A percentile compares a stretch with the other conserved stretches of the same genome.
phyloP scores from a whole-genome alignment of 1,140 invertebrate species.

The Drosophila triauraria region DNA sequence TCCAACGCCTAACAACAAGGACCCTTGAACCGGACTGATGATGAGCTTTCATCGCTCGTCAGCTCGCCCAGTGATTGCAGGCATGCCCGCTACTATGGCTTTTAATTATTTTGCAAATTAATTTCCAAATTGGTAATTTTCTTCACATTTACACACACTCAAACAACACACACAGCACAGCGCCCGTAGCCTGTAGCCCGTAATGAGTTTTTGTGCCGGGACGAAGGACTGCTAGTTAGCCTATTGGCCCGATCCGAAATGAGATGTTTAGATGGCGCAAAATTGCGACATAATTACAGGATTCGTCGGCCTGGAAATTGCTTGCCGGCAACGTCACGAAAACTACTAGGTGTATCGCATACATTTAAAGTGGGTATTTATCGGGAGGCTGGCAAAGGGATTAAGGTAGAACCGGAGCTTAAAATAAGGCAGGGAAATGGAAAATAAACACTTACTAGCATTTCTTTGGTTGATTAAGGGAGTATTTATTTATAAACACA shows the following conservation, averaged over 20 bases:
- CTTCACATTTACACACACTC: constrained; percentile 70
- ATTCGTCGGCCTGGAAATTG: constrained; percentile 34
- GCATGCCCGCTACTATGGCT: constrained; percentile 63
- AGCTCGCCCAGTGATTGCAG: constrained; percentile 11
- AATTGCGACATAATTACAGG: constrained; percentile 44
- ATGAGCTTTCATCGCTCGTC: constrained; percentile 64
- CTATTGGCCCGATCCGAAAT: constrained; percentile 46
- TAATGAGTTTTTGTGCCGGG: constrained; percentile 72
- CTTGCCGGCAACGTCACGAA: neutral
- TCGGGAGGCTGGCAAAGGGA: neutral
- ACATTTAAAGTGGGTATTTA: constrained; percentile 28
- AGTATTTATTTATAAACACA: too few relatives aligned
- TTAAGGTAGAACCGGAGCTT: neutral
- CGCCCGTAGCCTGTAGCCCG: neutral
- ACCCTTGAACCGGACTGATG: constrained; percentile 30
- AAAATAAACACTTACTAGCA: too few relatives aligned
- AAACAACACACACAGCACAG: constrained; percentile 3
- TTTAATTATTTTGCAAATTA: constrained; percentile 84
- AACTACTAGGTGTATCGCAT: constrained; percentile 15
- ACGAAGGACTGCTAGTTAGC: constrained; percentile 53
- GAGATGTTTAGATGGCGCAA: constrained; percentile 35
- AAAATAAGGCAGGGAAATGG: too few relatives aligned
- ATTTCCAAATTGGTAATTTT: constrained; percentile 83
- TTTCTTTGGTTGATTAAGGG: too few relatives aligned
- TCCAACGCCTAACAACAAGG: constrained; percentile 19